Evolutionary conservation across 1,140 invertebrate species (phyloP).

Genomic region (Bombyx mori): ASM3026992v2 NC_085124.1:4032001-4032500

Average conservation of each 20-base stretch:
- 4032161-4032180: conserved; percentile 79
- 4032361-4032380: conserved; percentile 77
- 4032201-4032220: conserved; percentile 51
- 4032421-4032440: conserved; percentile 89
- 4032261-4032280: conserved; percentile 70
- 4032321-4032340: conserved; percentile 78
- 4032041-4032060: neutral
- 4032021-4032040: neutral
- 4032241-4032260: conserved; percentile 70
- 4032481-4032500: conserved; percentile 78
- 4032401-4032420: conserved; percentile 80
- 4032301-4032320: conserved; percentile 81
- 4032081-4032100: conserved; percentile 25
- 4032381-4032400: conserved; percentile 84
- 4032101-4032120: conserved; percentile 75
- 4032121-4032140: conserved; percentile 87
- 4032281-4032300: conserved; percentile 80
- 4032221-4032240: conserved; percentile 44
- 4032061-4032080: neutral
- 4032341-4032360: conserved; percentile 72
- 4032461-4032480: conserved; percentile 80
- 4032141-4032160: conserved; percentile 79
- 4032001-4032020: neutral
- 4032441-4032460: conserved; percentile 79
- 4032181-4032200: conserved; percentile 74